phyloP scores from a whole-genome alignment of 2,797 vertebrate genomes.

The Pogoniulus pusillus region DNA sequence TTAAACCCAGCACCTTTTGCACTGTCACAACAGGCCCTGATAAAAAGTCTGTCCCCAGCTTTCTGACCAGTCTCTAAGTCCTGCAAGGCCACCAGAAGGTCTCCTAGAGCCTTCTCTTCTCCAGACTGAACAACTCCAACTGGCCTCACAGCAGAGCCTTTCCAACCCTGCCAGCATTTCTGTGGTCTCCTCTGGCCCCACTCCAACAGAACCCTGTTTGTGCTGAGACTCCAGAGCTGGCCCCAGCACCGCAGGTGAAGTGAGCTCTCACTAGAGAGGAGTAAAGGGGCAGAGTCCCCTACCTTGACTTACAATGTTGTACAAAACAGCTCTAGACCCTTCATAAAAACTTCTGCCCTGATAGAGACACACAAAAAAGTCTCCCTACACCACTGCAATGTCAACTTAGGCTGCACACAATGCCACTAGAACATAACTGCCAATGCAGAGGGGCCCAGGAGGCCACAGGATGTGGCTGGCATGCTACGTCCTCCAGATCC shows the following conservation, averaged over 20 bases:
- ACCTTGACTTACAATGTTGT: fast-evolving
- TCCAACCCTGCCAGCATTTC: no score
- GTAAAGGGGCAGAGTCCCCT: not conserved
- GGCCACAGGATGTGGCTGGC: fast-evolving
- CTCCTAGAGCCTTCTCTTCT: not conserved
- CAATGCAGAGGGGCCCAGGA: fast-evolving
- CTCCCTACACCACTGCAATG: not conserved
- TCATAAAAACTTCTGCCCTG: not conserved
- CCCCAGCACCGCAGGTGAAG: no score
- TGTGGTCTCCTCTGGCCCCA: no score
- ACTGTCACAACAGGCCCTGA: not conserved
- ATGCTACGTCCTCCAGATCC: not conserved
- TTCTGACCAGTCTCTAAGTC: not conserved
- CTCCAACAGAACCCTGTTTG: no score
- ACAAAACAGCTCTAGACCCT: not conserved
- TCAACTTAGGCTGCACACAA: fast-evolving
- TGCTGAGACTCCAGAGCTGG: no score
- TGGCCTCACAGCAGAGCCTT: no score
- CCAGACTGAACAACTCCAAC: no score
- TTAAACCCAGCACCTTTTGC: not conserved
- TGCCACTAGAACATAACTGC: not conserved
- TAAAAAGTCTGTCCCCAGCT: not conserved
- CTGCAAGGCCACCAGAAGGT: not conserved
- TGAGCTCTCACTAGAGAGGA: not conserved
- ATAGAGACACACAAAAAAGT: fast-evolving